A percentile compares a stretch with the other conserved stretches of the same genome.
Evolutionary conservation across 1,140 invertebrate genomes (phyloP).

Genomic region (Leptinotarsa defecta): DNA sequence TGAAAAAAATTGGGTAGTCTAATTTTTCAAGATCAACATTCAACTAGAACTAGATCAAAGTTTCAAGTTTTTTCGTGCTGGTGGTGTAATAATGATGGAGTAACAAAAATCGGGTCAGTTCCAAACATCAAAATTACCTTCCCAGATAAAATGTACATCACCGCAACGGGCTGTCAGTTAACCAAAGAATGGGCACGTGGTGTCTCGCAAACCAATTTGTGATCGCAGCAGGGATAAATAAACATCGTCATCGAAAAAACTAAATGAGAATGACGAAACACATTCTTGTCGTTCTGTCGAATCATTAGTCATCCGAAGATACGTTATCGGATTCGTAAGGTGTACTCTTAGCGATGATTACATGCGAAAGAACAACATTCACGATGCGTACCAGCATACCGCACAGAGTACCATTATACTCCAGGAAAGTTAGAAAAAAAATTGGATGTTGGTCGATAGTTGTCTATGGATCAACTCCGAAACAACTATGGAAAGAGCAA

Average conservation of each 20-base stretch:
- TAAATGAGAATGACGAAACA: conserved; percentile 68
- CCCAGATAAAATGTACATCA: too few species aligned
- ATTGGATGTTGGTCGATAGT: too few species aligned
- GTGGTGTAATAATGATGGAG: too few species aligned
- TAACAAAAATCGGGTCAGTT: too few species aligned
- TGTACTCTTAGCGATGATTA: conserved; percentile 51
- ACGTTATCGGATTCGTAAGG: conserved; percentile 52
- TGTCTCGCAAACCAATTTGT: conserved; percentile 65
- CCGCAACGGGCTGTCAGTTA: too few species aligned
- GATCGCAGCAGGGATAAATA: conserved; percentile 67
- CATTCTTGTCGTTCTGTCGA: conserved; percentile 55
- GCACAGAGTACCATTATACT: not conserved
- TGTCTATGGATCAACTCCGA: too few species aligned
- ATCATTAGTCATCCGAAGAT: conserved; percentile 55
- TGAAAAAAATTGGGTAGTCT: too few species aligned
- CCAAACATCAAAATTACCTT: too few species aligned
- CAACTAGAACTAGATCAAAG: too few species aligned
- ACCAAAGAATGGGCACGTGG: conserved; percentile 42
- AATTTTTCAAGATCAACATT: too few species aligned
- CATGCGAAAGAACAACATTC: conserved; percentile 32
- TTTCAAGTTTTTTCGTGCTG: too few species aligned
- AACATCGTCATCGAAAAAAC: conserved; percentile 62
- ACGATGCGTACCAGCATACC: conserved; percentile 1
- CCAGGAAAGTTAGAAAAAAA: not conserved
- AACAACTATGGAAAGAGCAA: too few species aligned